Conservation (phyloP, 2,888 invertebrate genomes). For the Dynastes grantii region DNA sequence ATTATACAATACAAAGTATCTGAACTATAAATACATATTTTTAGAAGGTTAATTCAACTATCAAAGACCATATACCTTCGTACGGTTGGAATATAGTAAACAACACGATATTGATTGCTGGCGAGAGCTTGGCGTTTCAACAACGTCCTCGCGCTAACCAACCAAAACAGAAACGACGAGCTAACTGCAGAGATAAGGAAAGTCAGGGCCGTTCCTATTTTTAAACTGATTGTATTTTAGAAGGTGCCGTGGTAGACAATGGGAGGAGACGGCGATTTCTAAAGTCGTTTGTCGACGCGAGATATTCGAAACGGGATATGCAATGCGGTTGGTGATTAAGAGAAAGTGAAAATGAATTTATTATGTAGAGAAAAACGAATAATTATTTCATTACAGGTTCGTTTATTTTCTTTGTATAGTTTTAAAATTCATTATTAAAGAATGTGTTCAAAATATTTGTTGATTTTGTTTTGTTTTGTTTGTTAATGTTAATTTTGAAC, state of each 20-base stretch:
- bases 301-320: constrained; percentile 7
- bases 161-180: background rate
- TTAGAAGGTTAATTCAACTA: no score
- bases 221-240: constrained; percentile 40
- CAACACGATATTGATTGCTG: constrained; percentile 1
- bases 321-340: background rate
- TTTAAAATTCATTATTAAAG: background rate
- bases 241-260: constrained; percentile 15
- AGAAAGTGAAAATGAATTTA: constrained; percentile 3
- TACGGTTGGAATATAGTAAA: background rate
- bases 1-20: no score
- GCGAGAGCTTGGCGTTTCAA: background rate
- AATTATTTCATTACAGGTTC: no score
- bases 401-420: background rate
- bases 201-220: constrained; percentile 47
- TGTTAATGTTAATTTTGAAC: no score
- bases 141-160: constrained; percentile 3
- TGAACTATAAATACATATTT: no score
- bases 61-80: no score
- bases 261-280: constrained; percentile 24
- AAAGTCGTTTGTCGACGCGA: constrained; percentile 1
- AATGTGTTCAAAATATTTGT: no score
- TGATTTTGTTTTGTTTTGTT: no score
- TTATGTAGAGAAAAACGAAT: background rate
- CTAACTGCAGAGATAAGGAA: constrained; percentile 43